Conservation (phyloP, 2,888 invertebrate species). For the Lasius platythorax region DNA sequence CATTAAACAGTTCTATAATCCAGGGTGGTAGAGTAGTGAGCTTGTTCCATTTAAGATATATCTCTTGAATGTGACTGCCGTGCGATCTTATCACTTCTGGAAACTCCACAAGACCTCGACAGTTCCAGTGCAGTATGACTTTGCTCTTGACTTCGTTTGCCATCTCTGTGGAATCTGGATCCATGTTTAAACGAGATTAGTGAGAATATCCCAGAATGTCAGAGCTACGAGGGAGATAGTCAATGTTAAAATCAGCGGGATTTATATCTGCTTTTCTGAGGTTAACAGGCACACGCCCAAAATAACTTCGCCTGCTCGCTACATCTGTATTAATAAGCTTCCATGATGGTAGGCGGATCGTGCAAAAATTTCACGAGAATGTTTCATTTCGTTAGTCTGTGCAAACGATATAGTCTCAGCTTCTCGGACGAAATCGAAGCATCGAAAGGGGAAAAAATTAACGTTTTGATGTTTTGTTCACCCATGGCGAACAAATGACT, state of each 20-base stretch:
- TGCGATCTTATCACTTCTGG: conserved; percentile 80
- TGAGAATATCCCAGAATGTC: not conserved
- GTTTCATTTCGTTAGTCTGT: not conserved
- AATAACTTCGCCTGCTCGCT: conserved; percentile 70
- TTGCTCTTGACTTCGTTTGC: conserved; percentile 82
- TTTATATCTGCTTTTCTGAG: conserved; percentile 50
- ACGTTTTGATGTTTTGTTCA: conserved; percentile 23
- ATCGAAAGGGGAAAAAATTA: not conserved
- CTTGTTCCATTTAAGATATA: conserved; percentile 85
- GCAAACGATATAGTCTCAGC: not conserved
- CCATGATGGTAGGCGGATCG: conserved; percentile 15
- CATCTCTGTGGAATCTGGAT: conserved; percentile 78
- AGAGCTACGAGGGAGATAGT: not conserved
- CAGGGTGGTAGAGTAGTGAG: conserved; percentile 79
- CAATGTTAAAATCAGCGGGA: conserved; percentile 47
- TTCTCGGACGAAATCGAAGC: not conserved
- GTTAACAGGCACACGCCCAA: conserved; percentile 65
- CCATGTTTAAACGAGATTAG: conserved; percentile 70
- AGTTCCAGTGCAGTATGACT: conserved; percentile 85
- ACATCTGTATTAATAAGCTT: conserved; percentile 71
- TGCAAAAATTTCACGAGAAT: not conserved
- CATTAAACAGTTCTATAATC: conserved; percentile 79
- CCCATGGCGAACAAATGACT: not conserved
- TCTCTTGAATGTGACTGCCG: conserved; percentile 82
- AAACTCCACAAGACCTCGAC: conserved; percentile 81